Conservation (phyloP, 2,797 vertebrate species). For the Labeo calbasu region DNA sequence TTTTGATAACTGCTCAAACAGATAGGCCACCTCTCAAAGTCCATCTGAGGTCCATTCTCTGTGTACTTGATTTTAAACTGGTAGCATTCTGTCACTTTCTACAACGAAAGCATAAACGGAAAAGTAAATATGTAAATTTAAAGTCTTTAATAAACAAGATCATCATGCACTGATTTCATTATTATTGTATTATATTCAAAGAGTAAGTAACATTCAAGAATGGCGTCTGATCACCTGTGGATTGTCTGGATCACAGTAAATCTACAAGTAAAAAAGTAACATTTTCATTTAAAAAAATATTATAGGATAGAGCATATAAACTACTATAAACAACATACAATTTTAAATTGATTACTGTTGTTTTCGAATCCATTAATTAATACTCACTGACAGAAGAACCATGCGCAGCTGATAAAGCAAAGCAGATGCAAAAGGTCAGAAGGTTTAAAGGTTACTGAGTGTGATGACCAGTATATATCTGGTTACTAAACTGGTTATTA, state of each 20-base stretch:
- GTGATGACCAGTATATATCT: background rate
- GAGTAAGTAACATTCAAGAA: background rate
- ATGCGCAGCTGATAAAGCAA: slow-evolving; percentile 82
- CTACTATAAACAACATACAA: slow-evolving; percentile 17
- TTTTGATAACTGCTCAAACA: slow-evolving; percentile 7
- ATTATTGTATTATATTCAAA: background rate
- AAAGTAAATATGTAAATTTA: background rate
- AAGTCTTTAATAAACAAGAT: background rate
- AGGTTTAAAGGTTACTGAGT: background rate
- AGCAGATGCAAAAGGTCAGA: slow-evolving; percentile 58
- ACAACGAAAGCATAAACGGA: slow-evolving; percentile 56
- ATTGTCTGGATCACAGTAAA: slow-evolving; percentile 88
- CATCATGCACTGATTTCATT: background rate
- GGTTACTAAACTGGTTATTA: background rate
- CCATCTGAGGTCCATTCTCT: slow-evolving; percentile 81
- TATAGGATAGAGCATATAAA: background rate
- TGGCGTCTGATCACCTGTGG: slow-evolving; percentile 75
- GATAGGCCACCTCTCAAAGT: slow-evolving; percentile 84
- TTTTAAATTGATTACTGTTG: background rate
- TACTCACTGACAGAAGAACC: slow-evolving; percentile 92
- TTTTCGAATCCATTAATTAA: slow-evolving; percentile 31
- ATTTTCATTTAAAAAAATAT: slow-evolving; percentile 33
- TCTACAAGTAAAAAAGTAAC: slow-evolving; percentile 74
- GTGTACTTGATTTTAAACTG: slow-evolving; percentile 94
- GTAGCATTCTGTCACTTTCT: slow-evolving; percentile 95